These are phyloP conservation scores for Nyctalus aviator DNA, from an alignment of 2,797 vertebrate species.

Conservation along the genomic window DNA sequence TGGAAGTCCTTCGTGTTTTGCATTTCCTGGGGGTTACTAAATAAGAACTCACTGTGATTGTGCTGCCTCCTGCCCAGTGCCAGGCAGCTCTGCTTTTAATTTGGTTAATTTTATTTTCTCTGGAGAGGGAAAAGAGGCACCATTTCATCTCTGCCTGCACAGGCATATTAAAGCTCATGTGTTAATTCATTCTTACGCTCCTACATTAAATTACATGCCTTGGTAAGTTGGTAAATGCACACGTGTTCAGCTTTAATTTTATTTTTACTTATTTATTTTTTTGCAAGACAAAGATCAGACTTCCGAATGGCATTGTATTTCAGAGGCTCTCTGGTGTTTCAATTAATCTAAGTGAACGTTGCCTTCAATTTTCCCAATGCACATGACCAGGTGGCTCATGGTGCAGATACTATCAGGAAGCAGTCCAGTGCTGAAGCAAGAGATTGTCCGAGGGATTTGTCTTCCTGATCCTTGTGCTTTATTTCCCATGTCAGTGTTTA, in stretches of 20 bases:
- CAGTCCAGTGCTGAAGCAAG: background rate
- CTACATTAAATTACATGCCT: slow-evolving; percentile 53
- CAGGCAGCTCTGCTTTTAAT: slow-evolving; percentile 57
- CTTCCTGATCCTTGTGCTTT: slow-evolving; percentile 54
- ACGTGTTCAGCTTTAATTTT: slow-evolving; percentile 21
- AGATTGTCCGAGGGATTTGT: background rate
- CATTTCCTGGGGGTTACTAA: background rate
- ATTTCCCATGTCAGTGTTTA: slow-evolving; percentile 53
- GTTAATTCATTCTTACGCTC: slow-evolving; percentile 16
- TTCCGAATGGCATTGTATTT: slow-evolving; percentile 43
- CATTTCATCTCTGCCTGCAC: slow-evolving; percentile 58
- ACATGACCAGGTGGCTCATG: slow-evolving; percentile 26
- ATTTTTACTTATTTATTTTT: background rate
- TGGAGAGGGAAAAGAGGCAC: slow-evolving; percentile 37
- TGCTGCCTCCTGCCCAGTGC: background rate
- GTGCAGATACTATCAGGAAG: slow-evolving; percentile 33
- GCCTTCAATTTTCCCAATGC: slow-evolving; percentile 29
- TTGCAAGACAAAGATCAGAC: slow-evolving; percentile 42
- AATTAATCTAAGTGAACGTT: slow-evolving; percentile 47
- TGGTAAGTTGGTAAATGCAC: slow-evolving; percentile 28
- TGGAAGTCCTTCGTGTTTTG: background rate
- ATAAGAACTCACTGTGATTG: slow-evolving; percentile 43
- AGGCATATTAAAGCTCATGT: slow-evolving; percentile 21
- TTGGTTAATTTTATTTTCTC: slow-evolving; percentile 62
- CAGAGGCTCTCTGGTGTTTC: slow-evolving; percentile 35